Base-by-base conservation (phyloP, 2,113 vertebrate genomes). In the Hippolais icterina region DNA sequence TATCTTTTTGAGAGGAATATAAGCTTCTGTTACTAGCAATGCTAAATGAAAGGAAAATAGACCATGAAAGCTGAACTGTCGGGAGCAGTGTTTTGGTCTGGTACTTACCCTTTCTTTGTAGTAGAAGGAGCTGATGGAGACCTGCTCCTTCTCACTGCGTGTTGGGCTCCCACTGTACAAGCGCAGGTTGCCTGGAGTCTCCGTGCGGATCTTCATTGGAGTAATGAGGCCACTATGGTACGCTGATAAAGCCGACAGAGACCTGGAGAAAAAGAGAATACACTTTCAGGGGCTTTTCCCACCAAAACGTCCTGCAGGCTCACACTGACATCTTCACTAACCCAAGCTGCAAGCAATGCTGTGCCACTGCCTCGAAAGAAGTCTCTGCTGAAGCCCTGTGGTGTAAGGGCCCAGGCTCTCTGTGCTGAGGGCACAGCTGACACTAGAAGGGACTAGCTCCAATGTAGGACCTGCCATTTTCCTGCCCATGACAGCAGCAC, bases 51-150 rank as follows among this genome's bases (percentile, higher is more conserved):
- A 85, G 24, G n/a, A 72, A 85, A 33, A 49, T n/a, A 84, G 24
- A 37, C 24, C 20, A 53, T 9, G 74, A 65, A 79, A 60, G 52
- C 41, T 27, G 19, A 87, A 46, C n/a, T 8, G n/a, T 0, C 13
- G 42, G 42, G 52, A 60, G 64, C 83, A 63, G 44, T n/a, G 35
- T 28, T 91, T 22, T 24, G 35, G 57, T 28, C 25, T 25, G 35
- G 39, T 33, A 66, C 98, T 98, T 98, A 99, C 99, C 98, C 99
- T 98, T 65, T 99, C 99, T 97, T 99, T 99, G 93, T 99, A 99
- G 98, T 99, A 99, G 98, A 99, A 99, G 95, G 99, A 99, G 37
- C 99, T 99, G 88, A 99, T 99, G 96, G 99, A 99, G 87, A 99
- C 99, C 56, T 99, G 99, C 89, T 99, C 99, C 96, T 99, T 99